Evolutionary conservation across 2,888 invertebrate genomes (phyloP), one percentile per base, ranked within the genome.

Genomic region (Dasysyrphus tricinctus): DNA sequence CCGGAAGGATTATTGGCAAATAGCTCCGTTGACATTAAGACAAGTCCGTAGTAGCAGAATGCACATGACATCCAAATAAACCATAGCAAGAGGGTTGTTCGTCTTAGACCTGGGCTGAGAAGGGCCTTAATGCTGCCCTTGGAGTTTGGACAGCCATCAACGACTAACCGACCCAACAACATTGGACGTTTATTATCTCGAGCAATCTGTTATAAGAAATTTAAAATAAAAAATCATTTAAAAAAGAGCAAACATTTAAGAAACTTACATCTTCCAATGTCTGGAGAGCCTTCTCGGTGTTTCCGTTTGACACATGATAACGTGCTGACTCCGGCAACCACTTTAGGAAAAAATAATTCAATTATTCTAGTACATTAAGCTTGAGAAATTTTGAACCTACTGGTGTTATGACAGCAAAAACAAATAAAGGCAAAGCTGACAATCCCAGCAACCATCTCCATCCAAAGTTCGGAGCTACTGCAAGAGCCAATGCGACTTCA

Each of bases 21-120:
- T 73, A 98, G 92, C 91, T 98, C 98, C 0, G 98, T 98, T 1
- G 98, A 98, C 96, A 98, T 97, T 77, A 98, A 93, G 8, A 98
- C 98, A 47, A 98, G 94, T 0, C 98, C 98, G 91, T 98, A 98
- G 92, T 98, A 98, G 91, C 97, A 97, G 93, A 98, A 98, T 0
- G 98, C 97, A 92, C 98, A 98, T 0, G 97, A 95, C 94, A 97
- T 96, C 98, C 98, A 98, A 89, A 98, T 98, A 89, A 98, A 95
- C 98, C 98, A 98, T 3, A 98, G 93, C 19, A 98, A 93, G 29
- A 98, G 91, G 12, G 98, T 98, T 4, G 98, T 98, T 88, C 94
- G 94, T 90, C 97, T 94, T 87, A 98, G 93, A 88, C 97, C 97
- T 14, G 97, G 96, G 84, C 97, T 95, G 11, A 97, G 93, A 8